Conservation (phyloP, 2,113 vertebrate species). For the Anser brachyrhynchus region DNA sequence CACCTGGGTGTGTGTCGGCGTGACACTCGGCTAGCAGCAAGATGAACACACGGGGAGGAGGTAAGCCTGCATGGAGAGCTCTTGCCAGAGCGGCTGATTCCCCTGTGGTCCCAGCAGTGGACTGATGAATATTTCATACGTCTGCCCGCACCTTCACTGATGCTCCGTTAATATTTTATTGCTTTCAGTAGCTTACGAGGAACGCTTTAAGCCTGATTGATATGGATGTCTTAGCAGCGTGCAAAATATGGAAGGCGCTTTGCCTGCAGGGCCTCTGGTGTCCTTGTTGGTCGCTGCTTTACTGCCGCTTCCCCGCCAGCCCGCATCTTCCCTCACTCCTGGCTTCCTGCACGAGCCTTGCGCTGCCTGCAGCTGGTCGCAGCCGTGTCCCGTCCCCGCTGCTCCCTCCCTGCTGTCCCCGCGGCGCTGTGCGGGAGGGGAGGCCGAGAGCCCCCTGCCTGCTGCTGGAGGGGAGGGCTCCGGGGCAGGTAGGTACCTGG, state of each 20-base stretch:
- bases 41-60: background rate
- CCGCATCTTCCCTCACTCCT: fast-evolving
- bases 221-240: background rate
- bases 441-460: background rate
- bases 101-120: fast-evolving
- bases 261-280: background rate
- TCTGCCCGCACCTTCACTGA: background rate
- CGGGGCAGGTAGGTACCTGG: background rate
- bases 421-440: background rate
- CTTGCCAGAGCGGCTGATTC: fast-evolving
- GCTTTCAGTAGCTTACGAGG: background rate
- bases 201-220: background rate
- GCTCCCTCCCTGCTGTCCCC: background rate
- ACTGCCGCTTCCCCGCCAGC: background rate
- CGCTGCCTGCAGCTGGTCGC: background rate
- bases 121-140: background rate
- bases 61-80: background rate
- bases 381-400: too few relatives aligned
- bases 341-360: background rate
- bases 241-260: background rate
- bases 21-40: background rate
- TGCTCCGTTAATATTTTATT: background rate
- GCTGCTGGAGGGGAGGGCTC: background rate
- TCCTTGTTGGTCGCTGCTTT: background rate
- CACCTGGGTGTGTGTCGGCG: background rate